These are phyloP conservation scores for Troides oblongomaculatus DNA, from an alignment of 2,888 invertebrate genomes.

Conservation along the genomic window DNA sequence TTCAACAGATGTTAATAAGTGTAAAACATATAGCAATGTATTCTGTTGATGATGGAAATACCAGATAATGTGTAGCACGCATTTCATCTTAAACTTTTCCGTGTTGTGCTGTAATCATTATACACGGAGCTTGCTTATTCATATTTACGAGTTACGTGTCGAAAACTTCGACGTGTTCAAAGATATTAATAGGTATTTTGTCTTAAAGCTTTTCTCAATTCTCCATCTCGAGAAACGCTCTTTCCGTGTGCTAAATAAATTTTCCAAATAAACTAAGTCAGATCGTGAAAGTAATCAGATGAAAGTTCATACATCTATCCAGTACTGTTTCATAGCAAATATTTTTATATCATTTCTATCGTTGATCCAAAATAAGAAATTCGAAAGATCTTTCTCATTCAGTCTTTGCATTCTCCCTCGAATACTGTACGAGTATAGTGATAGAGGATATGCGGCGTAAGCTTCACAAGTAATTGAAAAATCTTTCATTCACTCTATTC, in stretches of 20 bases:
- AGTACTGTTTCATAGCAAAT: too few relatives aligned
- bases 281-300: too few relatives aligned
- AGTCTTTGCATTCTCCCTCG: background rate
- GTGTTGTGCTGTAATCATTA: background rate
- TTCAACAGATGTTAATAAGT: too few relatives aligned
- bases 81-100: conserved; percentile 1
- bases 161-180: conserved; percentile 3
- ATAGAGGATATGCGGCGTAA: background rate
- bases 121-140: conserved; percentile 2
- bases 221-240: background rate
- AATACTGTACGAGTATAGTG: background rate
- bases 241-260: background rate
- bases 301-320: too few relatives aligned
- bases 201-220: conserved; percentile 6
- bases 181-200: conserved; percentile 1
- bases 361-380: background rate
- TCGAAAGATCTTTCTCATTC: background rate
- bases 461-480: background rate
- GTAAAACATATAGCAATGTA: too few relatives aligned
- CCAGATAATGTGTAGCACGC: background rate
- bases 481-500: background rate
- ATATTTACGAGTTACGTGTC: conserved; percentile 2
- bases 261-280: background rate
- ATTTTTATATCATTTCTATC: background rate
- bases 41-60: too few relatives aligned